Evolutionary conservation across 2,797 vertebrate species (phyloP), one percentile per base, ranked within the genome.

Genomic region (Mionectes olivaceus): DNA sequence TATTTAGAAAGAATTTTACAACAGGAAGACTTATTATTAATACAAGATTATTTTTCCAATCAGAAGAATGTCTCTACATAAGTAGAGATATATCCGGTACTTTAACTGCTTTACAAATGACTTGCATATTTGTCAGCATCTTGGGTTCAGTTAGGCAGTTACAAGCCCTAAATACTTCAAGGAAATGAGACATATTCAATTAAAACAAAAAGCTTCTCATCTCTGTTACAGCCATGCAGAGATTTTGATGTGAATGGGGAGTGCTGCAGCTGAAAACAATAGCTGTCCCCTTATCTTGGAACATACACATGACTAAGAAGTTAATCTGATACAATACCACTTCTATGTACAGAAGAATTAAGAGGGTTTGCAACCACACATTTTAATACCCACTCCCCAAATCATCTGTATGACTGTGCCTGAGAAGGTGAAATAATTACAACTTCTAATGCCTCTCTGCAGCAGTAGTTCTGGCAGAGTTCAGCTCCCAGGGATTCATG

Each of bases 1-100:
- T 89, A 79, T 89, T 95, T 87, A 83, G 70, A 84, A 96, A 81
- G 67, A 63, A n/a, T 94, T 94, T 94, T 94, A 88, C 52, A 80
- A 91, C 83, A 93, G 87, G 91, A 95, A 91, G 69, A 75, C 56
- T 78, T 85, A 77, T 61, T 95, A 89, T 52, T 78, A 90, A 83
- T 88, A 77, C 30, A 88, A 65, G 65, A 86, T 83, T 95, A 95
- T 86, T 93, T 37, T 95, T 73, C 82, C 80, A 93, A 93, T 85
- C 76, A 94, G 82, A 87, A 84, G 24, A 95, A 85, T 37, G 60
- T 75, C 74, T 92, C 81, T 79, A 70, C 60, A 84, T 84, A 37
- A 65, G 35, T 35, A 35, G 35, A 35, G 8, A 68, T 39, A 84
- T 89, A 91, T 83, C 82, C 81, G 93, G 78, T 74, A 67, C 37